Evolutionary conservation across 2,888 invertebrate genomes (phyloP).

Genomic region (Darwinula stevensoni): DNA sequence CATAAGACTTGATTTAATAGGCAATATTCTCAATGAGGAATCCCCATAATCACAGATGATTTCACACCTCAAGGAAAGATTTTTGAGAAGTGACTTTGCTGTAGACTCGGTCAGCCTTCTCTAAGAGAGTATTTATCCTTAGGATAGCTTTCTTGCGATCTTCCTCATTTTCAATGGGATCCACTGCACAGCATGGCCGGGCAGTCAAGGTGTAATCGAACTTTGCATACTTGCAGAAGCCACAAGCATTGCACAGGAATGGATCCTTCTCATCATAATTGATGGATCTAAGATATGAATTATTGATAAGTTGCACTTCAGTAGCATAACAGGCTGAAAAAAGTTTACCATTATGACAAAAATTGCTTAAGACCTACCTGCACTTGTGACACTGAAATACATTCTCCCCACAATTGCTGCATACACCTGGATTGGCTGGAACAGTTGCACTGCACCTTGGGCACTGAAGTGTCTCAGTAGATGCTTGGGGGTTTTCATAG

Average conservation of each 20-base stretch:
- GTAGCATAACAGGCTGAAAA: not conserved
- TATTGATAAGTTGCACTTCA: not conserved
- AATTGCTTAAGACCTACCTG: too few species aligned
- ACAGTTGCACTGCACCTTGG: slow-evolving; percentile 88
- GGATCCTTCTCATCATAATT: slow-evolving; percentile 98
- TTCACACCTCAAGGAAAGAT: slow-evolving; percentile 43
- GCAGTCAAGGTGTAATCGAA: slow-evolving; percentile 82
- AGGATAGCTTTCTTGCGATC: slow-evolving; percentile 81
- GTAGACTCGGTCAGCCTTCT: slow-evolving; percentile 80
- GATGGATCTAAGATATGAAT: slow-evolving; percentile 35
- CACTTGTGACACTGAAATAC: slow-evolving; percentile 98
- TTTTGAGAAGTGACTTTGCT: slow-evolving; percentile 66
- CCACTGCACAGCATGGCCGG: slow-evolving; percentile 77
- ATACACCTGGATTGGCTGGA: slow-evolving; percentile 88
- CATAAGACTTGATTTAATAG: too few species aligned
- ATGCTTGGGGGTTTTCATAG: slow-evolving; percentile 77
- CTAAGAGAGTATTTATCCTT: slow-evolving; percentile 59
- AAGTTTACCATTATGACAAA: too few species aligned
- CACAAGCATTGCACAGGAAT: slow-evolving; percentile 92
- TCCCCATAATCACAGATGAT: too few species aligned
- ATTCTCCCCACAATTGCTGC: slow-evolving; percentile 88
- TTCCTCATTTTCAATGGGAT: slow-evolving; percentile 87
- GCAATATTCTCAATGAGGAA: too few species aligned
- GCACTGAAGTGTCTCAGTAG: slow-evolving; percentile 76
- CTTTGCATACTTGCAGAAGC: slow-evolving; percentile 96